phyloP scores from a whole-genome alignment of 2,888 invertebrate species.

The Notodonta ziczac region DNA sequence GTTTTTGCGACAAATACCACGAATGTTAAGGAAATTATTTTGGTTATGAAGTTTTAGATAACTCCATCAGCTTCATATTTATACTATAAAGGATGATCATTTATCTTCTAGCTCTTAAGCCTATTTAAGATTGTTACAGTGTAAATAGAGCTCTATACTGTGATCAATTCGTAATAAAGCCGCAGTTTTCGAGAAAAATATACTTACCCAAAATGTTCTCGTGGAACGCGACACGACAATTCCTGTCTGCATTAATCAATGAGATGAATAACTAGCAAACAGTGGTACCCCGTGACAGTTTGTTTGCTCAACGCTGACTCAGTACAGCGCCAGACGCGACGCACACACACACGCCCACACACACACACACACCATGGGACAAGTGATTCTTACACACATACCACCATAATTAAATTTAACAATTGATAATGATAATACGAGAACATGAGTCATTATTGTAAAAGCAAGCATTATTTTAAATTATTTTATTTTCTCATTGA shows the following conservation, averaged over 20 bases:
- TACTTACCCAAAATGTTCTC: not conserved
- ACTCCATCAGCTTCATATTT: not conserved
- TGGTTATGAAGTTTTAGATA: not conserved
- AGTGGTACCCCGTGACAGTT: constrained; percentile 19
- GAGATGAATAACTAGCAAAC: constrained; percentile 13
- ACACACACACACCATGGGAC: constrained; percentile 7
- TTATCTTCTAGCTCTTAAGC: too few relatives aligned
- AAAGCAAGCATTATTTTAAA: not conserved
- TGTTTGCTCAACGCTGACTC: constrained; percentile 27
- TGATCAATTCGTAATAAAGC: too few relatives aligned
- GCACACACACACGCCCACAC: constrained; percentile 9
- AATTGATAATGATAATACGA: not conserved
- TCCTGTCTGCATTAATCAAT: constrained; percentile 1
- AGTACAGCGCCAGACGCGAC: constrained; percentile 24
- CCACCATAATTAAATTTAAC: not conserved
- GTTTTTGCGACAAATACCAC: not conserved
- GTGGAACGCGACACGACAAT: not conserved
- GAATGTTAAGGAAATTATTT: not conserved
- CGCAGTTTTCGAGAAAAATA: not conserved
- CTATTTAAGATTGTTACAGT: too few relatives aligned
- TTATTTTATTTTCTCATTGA: not conserved
- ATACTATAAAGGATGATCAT: too few relatives aligned
- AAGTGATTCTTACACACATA: not conserved
- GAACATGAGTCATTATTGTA: not conserved
- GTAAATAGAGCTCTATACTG: too few relatives aligned